Conservation (phyloP, 2,113 vertebrate genomes). For the Caretta caretta region DNA sequence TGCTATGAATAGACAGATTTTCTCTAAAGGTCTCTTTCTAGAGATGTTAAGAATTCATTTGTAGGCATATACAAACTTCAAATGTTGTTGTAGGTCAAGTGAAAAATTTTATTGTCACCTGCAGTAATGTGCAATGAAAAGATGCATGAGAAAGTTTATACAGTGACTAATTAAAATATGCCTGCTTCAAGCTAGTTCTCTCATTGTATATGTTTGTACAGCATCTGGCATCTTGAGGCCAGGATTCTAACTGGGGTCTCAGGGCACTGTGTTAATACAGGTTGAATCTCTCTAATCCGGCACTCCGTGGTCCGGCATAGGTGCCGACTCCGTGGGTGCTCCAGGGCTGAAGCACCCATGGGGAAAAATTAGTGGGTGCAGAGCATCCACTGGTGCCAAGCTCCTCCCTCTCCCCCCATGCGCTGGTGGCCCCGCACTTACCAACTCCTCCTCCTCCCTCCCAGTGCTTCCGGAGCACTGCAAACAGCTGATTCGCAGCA, state of each 20-base stretch:
- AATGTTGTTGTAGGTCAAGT: not conserved
- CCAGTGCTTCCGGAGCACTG: no score
- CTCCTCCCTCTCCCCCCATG: no score
- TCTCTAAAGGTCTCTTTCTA: not conserved
- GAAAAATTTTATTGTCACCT: not conserved
- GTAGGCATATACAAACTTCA: fast-evolving
- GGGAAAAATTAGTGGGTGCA: no score
- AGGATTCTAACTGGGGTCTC: no score
- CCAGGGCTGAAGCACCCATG: no score
- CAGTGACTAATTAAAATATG: not conserved
- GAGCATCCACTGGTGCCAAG: no score
- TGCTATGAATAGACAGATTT: not conserved
- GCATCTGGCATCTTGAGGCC: not conserved
- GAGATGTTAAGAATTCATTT: not conserved
- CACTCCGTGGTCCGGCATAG: no score
- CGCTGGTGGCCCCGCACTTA: no score
- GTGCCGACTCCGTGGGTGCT: no score
- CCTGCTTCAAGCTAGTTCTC: not conserved
- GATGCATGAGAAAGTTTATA: not conserved
- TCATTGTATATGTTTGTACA: not conserved
- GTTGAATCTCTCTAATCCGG: no score
- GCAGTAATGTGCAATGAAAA: not conserved
- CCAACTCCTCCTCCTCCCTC: no score
- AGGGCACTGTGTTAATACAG: not conserved
- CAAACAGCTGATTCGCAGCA: no score